Conservation (phyloP, 2,888 invertebrate genomes). For the Eupithecia abbreviata region DNA sequence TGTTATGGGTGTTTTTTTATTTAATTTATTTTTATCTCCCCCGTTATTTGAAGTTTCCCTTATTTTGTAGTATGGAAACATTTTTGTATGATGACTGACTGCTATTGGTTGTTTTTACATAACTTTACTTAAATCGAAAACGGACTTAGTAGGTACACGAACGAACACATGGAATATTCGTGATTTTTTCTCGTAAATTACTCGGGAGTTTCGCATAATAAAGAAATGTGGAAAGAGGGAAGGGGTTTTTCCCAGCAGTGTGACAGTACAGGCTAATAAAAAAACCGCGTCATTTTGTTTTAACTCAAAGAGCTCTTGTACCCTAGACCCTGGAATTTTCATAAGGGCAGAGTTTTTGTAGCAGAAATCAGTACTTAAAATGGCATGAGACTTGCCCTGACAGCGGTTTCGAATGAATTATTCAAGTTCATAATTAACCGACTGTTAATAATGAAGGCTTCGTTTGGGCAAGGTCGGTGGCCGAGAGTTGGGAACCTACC, state of each 20-base stretch:
- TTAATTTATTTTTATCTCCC: background rate
- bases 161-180: no score
- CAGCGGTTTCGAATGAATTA: constrained; percentile 4
- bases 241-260: no score
- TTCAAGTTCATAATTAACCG: constrained; percentile 8
- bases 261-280: no score
- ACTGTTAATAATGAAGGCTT: background rate
- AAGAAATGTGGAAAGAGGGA: no score
- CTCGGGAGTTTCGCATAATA: no score
- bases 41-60: background rate
- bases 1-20: background rate
- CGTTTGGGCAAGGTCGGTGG: background rate
- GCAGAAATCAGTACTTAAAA: background rate
- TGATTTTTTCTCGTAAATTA: no score
- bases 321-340: background rate
- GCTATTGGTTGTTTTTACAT: background rate
- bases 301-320: background rate
- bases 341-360: background rate
- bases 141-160: no score
- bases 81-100: background rate
- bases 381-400: background rate
- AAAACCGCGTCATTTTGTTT: background rate
- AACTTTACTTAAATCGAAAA: background rate
- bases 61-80: background rate
- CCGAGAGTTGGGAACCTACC: background rate